Evolutionary conservation across 2,888 invertebrate genomes (phyloP).

Genomic region (Geophilus truncorum): DNA sequence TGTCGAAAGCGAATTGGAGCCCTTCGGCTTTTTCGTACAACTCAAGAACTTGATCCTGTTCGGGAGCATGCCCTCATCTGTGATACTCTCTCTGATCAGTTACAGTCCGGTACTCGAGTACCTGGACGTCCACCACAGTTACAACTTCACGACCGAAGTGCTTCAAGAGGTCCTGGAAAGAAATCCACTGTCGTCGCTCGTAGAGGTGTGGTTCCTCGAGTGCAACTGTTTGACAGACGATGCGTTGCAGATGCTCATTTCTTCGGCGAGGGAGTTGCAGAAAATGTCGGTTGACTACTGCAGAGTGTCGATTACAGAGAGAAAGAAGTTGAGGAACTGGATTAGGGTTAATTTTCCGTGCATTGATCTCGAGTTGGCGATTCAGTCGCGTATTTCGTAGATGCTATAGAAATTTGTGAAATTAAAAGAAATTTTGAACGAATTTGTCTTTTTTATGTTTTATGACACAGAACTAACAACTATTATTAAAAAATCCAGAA

Average conservation of each 20-base stretch:
- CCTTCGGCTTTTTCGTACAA: neutral
- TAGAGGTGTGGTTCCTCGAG: neutral
- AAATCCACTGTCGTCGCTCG: neutral
- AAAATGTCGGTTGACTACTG: neutral
- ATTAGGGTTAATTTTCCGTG: neutral
- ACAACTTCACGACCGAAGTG: neutral
- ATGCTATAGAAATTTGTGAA: too few relatives aligned
- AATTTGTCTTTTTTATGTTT: too few relatives aligned
- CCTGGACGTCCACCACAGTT: neutral
- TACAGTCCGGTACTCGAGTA: neutral
- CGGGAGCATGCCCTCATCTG: neutral
- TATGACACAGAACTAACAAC: too few relatives aligned
- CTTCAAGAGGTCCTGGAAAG: neutral
- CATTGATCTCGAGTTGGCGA: neutral
- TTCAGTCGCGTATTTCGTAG: constrained; percentile 9
- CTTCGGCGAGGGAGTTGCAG: neutral
- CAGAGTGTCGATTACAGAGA: neutral
- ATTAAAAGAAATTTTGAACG: too few relatives aligned
- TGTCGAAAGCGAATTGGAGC: neutral
- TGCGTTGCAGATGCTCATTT: neutral
- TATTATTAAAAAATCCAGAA: too few relatives aligned
- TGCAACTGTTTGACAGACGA: neutral
- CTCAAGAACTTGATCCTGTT: neutral
- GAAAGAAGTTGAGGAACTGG: neutral
- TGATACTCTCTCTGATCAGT: neutral